Evolutionary conservation across 1,140 invertebrate species (phyloP), one percentile per base, ranked within the genome.

Genomic region (Odontomachus brunneus): DNA sequence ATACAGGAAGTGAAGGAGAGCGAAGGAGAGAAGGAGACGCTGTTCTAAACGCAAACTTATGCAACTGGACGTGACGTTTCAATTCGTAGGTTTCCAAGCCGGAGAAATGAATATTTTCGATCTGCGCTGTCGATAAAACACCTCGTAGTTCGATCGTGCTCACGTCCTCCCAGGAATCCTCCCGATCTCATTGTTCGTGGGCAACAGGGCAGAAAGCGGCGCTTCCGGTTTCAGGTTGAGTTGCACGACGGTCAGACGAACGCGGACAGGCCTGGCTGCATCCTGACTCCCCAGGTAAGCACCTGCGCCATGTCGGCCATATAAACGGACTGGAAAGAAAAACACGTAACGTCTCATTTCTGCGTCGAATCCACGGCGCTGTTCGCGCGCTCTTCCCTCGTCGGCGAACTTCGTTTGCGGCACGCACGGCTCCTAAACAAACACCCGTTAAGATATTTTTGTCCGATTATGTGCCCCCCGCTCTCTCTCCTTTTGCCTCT

Each of bases 121-220:
- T 88, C 57, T 24, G 19, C 67, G 57, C 12, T 72, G 74, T 85
- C 80, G 87, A 88, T 88, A 85, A 85, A 88, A 44, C 86, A 85
- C 67, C 85, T 84, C 62, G 73, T 38, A 62, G 73, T 85, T 85
- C 83, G 84, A 89, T 89, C 85, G 88, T 89, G 87, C 78, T 87
- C 75, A 72, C 86, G 81, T 86, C 66, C 85, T 82, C 78, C 29
- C 48, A 78, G 76, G 88, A 89, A 90, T 89, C 88, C 84, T 84
- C 78, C 33, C 85, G 88, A 84, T 91, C 87, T 91, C 89, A 92
- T 93, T 93, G 92, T 93, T 93, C 87, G 89, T 85, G 87, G 75
- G 74, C 90, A 92, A 80, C 91, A 89, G 90, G 86, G 89, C 91
- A 90, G 91, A 93, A 93, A 93, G 92, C 88, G 83, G 69, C 75